Evolutionary conservation across 2,888 invertebrate genomes (phyloP).

Genomic region (Barypeithes pellucidus): DNA sequence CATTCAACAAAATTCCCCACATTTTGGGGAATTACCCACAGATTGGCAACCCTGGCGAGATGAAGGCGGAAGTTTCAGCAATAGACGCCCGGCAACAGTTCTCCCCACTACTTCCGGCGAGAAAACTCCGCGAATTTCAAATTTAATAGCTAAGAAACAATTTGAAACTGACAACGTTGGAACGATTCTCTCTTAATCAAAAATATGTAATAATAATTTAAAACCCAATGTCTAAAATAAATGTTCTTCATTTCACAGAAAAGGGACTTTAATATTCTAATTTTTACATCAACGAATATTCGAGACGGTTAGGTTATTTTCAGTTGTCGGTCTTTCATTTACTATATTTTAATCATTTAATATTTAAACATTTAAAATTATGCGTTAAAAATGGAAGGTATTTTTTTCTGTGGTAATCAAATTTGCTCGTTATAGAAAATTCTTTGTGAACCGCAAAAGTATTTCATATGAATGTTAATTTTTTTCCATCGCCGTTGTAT

Average conservation of each 20-base stretch:
- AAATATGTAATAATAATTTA: background rate
- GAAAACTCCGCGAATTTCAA: constrained; percentile 46
- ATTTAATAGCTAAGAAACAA: background rate
- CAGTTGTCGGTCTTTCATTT: background rate
- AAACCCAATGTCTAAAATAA: background rate
- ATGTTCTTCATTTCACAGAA: background rate
- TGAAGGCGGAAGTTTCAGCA: constrained; percentile 59
- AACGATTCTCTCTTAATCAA: no score
- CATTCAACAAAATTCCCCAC: no score
- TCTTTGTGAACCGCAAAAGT: background rate
- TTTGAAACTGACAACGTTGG: no score
- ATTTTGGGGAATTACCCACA: no score
- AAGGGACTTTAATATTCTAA: background rate
- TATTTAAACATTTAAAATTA: background rate
- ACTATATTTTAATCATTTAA: background rate
- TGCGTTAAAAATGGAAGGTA: no score
- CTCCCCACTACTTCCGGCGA: constrained; percentile 54
- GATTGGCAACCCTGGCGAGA: no score
- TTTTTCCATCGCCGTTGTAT: background rate
- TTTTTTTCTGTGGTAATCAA: no score
- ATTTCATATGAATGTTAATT: background rate
- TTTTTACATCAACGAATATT: background rate
- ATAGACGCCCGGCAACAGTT: constrained; percentile 49
- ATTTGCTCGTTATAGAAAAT: no score
- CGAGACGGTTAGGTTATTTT: background rate